Evolutionary conservation across 1,140 invertebrate genomes (phyloP), one percentile per base, ranked within the genome.

Genomic region (Globodera ellingtonae): DNA sequence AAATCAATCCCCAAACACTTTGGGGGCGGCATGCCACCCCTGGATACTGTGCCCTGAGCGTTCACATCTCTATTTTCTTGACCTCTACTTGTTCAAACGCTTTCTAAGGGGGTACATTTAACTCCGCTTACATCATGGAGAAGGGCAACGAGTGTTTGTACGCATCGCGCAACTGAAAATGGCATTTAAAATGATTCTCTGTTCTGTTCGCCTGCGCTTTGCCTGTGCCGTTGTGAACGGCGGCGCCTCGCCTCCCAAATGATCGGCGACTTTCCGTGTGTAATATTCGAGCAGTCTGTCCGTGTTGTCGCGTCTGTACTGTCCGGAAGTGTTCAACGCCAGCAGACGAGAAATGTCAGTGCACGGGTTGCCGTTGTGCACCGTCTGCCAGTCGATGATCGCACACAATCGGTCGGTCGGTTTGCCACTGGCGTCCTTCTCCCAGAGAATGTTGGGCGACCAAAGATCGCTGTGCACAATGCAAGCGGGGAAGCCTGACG

Each of bases 321-420:
- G 70, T 56, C 79, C 67, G 21, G 70, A 47, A 18, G 78, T 80
- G 73, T 85, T 87, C 7, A 83, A 46, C 35, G 70, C 52, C 13
- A 85, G 59, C 21, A 85, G 35, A 10, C 84, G 81, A 21, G 70
- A 75, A 4, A 85, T 24, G 56, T 85, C 84, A 35, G 48, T 81
- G 46, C 77, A 65, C 13, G 84, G 85, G 70, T 85, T 86, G 24
- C 84, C 85, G 46, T 67, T 9, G 50, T 78, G 78, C 7, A 80
- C 44, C 24, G 70, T 75, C 70, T 86, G 82, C 85, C 85, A 85
- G 50, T 85, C 84, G 48, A 85, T 86, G 47, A 85, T 78, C 6
- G 85, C 84, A 35, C 10, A 47, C 5, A 85, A 46, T 18, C 48
- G 24, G 50, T 77, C 69, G 48, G 13, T 78, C 21, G 82, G 24